Base-by-base conservation (phyloP, 1,140 invertebrate species). In the Drosophila burlai region DNA sequence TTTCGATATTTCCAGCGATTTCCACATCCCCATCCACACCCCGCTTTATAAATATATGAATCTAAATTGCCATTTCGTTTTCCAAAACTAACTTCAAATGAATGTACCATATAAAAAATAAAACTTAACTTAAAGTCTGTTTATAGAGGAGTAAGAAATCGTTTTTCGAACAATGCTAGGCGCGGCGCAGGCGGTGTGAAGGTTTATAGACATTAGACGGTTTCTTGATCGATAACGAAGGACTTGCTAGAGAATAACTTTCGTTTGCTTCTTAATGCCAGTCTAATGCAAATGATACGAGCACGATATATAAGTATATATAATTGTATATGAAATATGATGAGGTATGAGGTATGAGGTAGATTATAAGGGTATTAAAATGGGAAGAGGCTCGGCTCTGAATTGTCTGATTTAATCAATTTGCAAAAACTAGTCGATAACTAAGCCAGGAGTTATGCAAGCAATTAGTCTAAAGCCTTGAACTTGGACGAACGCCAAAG, bases 221-320 rank as follows among this genome's bases (percentile, higher is more conserved):
- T 77, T 77, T 77, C 75, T 68, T 61, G 64, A 69, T 58, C 65
- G 75, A 73, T 73, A 73, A 73, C 71, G 71, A 73, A 73, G 71
- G 71, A 73, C 71, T 73, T 73, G 54, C 71, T 73, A 73, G 24
- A 52, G 46, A 73, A 73, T 73, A 60, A 50, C 46, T 45, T 61
- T 52, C 46, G 55, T 73, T 61, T 73, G 24, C 38, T 24, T 68
- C 65, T 50, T 66, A 18, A 68, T 55, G 67, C 57, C 67, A 57
- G 71, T 73, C 71, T 73, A 73, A 73, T 73, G 67, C 67, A 46
- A 60, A 50, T 29, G 67, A 72, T 72, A 49, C 6, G 40, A 40
- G 36, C 64, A 38, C 40, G 34, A 31, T 52, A 69, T 63, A 68
- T 52, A 34, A 67, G 7, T 16, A 24, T 26, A 68, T 42, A 31